Conservation (phyloP, 1,140 invertebrate species). For the Drosophila bocqueti region DNA sequence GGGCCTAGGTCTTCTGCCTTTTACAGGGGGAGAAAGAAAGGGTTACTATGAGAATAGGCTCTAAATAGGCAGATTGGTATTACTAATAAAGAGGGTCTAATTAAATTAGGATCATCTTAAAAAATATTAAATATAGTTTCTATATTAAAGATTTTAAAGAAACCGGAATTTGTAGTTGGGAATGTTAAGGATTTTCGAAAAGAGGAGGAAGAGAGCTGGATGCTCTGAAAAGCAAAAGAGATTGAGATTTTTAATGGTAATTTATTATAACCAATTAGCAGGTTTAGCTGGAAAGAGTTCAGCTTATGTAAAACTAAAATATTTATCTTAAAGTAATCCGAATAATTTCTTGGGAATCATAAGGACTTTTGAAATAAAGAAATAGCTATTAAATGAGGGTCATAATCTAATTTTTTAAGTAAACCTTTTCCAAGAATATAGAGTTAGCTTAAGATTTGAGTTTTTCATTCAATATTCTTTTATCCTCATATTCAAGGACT, state of each 20-base stretch:
- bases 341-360: neutral
- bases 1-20: slow-evolving; percentile 42
- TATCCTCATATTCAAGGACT: too few species aligned
- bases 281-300: neutral
- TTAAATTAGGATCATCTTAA: neutral
- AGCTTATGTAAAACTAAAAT: neutral
- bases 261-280: neutral
- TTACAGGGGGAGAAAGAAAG: slow-evolving; percentile 23
- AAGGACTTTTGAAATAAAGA: neutral
- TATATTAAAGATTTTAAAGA: neutral
- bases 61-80: too few species aligned
- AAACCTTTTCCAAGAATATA: neutral
- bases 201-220: neutral
- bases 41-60: neutral
- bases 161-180: neutral
- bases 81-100: neutral
- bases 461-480: neutral
- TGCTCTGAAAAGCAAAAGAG: neutral
- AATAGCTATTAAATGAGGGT: too few species aligned
- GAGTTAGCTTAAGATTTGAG: too few species aligned
- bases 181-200: neutral
- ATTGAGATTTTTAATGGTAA: neutral
- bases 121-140: too few species aligned
- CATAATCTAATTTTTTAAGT: neutral
- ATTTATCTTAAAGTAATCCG: neutral